Evolutionary conservation across 2,888 invertebrate genomes (phyloP), one percentile per base, ranked within the genome.

Genomic region (Leptothorax acervorum): DNA sequence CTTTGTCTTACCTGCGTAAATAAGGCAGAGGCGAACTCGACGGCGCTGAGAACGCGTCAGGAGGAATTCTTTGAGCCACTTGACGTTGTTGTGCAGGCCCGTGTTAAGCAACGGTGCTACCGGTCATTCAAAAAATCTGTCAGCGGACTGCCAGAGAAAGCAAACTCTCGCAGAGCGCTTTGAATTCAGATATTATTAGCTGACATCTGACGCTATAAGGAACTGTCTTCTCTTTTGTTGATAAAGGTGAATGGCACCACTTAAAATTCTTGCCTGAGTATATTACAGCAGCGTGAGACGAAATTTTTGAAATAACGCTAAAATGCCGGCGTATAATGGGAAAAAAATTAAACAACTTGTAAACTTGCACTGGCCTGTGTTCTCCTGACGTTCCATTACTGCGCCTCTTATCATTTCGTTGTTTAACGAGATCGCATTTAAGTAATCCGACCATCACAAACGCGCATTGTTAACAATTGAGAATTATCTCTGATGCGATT

Each of bases 1-100:
- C 89, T 89, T 90, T 89, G 88, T 90, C 83, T 83, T 83, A 87
- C 79, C 90, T 88, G 85, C 90, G 87, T 90, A 89, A 89, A 90
- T 90, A 89, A 90, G 83, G 76, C 68, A 79, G 79, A 42, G 51
- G 23, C 62, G 68, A 35, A 57, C 68, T 57, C 70, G 65, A 35
- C 65, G 35, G 57, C 55, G 62, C 62, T 65, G 75, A 68, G 70
- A 76, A 86, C 78, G 78, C 84, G 82, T 65, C 45, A 51, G 68
- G 55, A 68, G 60, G 31, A 84, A 82, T 73, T 76, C 75, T 63
- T 73, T 84, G 63, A 81, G 86, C 63, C 86, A 90, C 89, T 89
- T 65, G 85, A 88, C 86, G 82, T 86, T 89, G 84, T 88, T 86
- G 82, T 76, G 81, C 65, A 53, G 48, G 68, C 55, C 35, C 78